A percentile compares a stretch with the other conserved stretches of the same genome.
phyloP scores from a whole-genome alignment of 37 sponge, comb jelly and placozoan genomes.

The Cliona cf. orientalis region DNA sequence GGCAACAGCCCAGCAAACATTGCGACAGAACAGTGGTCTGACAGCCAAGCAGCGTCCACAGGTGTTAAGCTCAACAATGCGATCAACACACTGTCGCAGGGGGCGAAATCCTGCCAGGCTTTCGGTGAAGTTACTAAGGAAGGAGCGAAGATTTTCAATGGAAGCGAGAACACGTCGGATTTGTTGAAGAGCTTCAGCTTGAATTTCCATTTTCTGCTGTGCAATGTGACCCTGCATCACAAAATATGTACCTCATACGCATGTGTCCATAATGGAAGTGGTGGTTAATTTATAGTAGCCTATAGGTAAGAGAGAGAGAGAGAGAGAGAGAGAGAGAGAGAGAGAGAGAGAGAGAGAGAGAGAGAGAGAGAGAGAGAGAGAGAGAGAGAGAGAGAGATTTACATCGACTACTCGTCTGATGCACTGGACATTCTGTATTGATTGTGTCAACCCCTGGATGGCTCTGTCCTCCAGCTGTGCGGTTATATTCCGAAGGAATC shows the following conservation, averaged over 20 bases:
- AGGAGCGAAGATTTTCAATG: background rate
- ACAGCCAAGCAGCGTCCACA: conserved; percentile 15
- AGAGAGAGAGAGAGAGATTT: conserved; percentile 11
- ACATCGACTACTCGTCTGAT: too few species aligned
- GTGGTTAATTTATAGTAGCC: too few species aligned
- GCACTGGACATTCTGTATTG: too few species aligned
- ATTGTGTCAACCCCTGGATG: too few species aligned
- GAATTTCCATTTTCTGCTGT: background rate
- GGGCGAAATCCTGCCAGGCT: conserved; percentile 2
- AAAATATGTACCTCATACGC: too few species aligned
- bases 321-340: conserved; percentile 49
- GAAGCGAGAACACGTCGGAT: background rate
- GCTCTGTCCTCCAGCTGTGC: too few species aligned
- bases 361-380: conserved; percentile 34
- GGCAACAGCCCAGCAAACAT: conserved; percentile 4
- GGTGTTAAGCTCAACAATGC: conserved; percentile 6
- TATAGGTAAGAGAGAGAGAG: conserved; percentile 28
- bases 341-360: conserved; percentile 15
- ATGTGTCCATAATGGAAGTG: too few species aligned
- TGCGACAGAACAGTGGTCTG: conserved; percentile 15
- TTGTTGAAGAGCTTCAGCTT: background rate
- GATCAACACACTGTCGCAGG: conserved; percentile 6
- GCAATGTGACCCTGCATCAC: background rate
- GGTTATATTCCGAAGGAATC: too few species aligned
- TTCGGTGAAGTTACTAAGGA: background rate